Evolutionary conservation across 2,888 invertebrate species (phyloP).

Genomic region (Allacma fusca): DNA sequence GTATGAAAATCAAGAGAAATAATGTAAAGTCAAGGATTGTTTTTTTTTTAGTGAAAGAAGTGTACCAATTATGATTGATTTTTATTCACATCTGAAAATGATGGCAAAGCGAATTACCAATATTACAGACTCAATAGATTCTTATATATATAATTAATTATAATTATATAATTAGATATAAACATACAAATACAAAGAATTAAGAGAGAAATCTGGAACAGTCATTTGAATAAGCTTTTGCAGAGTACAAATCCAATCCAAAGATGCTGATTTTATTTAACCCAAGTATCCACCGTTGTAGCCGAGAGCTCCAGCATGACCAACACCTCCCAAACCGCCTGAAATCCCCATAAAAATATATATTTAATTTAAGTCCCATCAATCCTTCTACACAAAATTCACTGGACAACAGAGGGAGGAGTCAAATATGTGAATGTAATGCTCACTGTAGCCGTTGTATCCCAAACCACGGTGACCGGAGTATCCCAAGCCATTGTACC

Average conservation of each 20-base stretch:
- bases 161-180: not conserved
- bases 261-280: not conserved
- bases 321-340: not conserved
- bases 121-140: too few relatives aligned
- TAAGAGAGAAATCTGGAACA: not conserved
- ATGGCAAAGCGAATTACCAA: too few relatives aligned
- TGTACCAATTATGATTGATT: too few relatives aligned
- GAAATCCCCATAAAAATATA: not conserved
- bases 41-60: too few relatives aligned
- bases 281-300: not conserved
- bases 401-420: too few relatives aligned
- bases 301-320: not conserved
- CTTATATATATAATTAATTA: too few relatives aligned
- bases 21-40: too few relatives aligned
- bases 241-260: not conserved
- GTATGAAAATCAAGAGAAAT: too few relatives aligned
- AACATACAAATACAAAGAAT: not conserved
- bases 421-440: too few relatives aligned
- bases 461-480: not conserved
- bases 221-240: constrained; percentile 10
- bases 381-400: too few relatives aligned
- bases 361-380: not conserved
- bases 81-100: too few relatives aligned
- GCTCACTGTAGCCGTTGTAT: not conserved
- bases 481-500: not conserved